Evolutionary conservation across 2,113 vertebrate species (phyloP).

Genomic region (Pangasianodon hypophthalmus): DNA sequence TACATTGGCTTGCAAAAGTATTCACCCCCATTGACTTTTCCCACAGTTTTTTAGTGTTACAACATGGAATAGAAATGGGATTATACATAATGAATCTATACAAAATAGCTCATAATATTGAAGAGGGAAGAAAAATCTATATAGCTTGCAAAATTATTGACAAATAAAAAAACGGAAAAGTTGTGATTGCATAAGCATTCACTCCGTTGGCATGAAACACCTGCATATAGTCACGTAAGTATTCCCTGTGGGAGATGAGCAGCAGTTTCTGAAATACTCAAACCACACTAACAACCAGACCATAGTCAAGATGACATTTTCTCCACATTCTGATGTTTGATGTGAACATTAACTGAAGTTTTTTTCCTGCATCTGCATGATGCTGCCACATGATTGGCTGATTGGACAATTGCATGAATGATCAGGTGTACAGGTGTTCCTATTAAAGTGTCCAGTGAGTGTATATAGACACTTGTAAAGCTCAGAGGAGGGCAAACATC

Average conservation of each 20-base stretch:
- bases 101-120: background rate
- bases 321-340: background rate
- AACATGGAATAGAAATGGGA: background rate
- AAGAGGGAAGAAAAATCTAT: background rate
- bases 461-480: background rate
- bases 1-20: background rate
- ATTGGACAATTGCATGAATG: background rate
- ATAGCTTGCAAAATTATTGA: background rate
- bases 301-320: background rate
- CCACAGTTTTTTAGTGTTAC: background rate
- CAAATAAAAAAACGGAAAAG: background rate
- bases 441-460: background rate
- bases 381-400: background rate
- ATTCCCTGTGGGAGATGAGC: background rate
- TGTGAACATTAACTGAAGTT: background rate
- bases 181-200: background rate
- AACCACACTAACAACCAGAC: background rate
- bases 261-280: background rate
- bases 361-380: background rate
- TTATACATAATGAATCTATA: background rate
- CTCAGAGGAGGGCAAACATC: background rate
- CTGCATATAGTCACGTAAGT: background rate
- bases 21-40: background rate
- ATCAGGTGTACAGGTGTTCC: background rate
- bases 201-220: background rate